A percentile compares a stretch with the other conserved stretches of the same genome.
These are phyloP conservation scores for Muntiacus muntjak DNA, from an alignment of 2,113 vertebrate genomes.

Conservation along the genomic window DNA sequence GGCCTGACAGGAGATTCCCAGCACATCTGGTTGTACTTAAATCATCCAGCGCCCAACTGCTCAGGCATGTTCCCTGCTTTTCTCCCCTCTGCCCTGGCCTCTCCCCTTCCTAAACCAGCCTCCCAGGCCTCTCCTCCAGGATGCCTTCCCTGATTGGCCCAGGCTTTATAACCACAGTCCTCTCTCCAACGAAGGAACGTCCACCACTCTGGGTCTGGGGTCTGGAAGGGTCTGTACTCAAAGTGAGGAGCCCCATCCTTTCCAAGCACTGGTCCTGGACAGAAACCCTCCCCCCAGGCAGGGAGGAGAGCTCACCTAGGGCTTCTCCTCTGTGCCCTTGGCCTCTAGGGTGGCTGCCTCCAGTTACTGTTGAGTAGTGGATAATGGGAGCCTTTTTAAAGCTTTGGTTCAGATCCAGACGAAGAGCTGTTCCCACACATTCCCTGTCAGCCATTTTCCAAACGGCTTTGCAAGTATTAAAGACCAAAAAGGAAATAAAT, in stretches of 20 bases:
- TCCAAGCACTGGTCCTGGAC: background rate
- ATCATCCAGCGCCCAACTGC: background rate
- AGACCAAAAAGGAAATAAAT: background rate
- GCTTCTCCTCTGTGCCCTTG: background rate
- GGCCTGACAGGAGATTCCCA: conserved; percentile 48
- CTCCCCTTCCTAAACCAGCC: background rate
- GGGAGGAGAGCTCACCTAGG: background rate
- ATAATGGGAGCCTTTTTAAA: background rate
- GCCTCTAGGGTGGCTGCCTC: background rate
- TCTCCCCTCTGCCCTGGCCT: conserved; percentile 7
- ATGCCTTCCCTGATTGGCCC: background rate
- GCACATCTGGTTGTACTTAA: conserved; percentile 74
- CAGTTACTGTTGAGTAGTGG: no score
- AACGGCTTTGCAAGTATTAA: background rate
- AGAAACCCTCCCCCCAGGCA: background rate
- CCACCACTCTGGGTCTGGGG: background rate
- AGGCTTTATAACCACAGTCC: background rate
- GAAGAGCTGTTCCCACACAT: background rate
- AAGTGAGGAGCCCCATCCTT: background rate
- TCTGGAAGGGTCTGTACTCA: background rate
- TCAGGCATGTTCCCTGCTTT: background rate
- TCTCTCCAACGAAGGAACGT: background rate
- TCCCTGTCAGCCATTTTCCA: background rate
- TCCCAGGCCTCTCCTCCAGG: background rate
- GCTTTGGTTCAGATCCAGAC: background rate